Evolutionary conservation across 2,888 invertebrate species (phyloP).

Genomic region (Camponotus fellah): DNA sequence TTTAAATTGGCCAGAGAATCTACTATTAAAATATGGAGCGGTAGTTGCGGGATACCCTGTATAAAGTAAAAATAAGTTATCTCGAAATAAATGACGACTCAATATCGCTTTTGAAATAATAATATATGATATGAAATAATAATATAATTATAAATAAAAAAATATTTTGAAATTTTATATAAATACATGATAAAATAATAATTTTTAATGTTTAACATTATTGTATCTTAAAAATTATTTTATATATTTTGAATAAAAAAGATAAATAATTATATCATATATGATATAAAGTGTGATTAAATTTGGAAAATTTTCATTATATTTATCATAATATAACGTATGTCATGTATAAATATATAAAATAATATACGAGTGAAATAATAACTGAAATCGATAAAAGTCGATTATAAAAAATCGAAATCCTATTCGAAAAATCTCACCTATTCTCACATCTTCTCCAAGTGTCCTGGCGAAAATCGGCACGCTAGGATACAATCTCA

Average conservation of each 20-base stretch:
- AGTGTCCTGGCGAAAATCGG: slow-evolving; percentile 80
- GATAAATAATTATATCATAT: background rate
- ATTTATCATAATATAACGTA: background rate
- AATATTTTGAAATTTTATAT: no score
- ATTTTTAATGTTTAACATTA: no score
- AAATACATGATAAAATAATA: background rate
- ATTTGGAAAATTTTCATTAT: background rate
- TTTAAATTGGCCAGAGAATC: no score
- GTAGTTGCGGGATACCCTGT: no score
- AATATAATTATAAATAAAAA: no score
- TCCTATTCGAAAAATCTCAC: slow-evolving; percentile 61
- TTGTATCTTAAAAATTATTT: no score
- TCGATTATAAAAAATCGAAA: background rate
- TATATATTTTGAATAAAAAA: background rate
- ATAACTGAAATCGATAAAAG: background rate
- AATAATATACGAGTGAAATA: background rate
- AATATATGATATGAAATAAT: no score
- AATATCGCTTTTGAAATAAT: no score
- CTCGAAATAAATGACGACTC: no score
- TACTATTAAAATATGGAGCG: no score
- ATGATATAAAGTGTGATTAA: background rate
- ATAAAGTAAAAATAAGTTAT: no score
- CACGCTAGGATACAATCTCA: slow-evolving; percentile 83
- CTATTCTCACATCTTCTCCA: slow-evolving; percentile 80
- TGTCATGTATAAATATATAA: background rate